Evolutionary conservation across 2,113 vertebrate species (phyloP).

Genomic region (Hippopotamus amphibius): DNA sequence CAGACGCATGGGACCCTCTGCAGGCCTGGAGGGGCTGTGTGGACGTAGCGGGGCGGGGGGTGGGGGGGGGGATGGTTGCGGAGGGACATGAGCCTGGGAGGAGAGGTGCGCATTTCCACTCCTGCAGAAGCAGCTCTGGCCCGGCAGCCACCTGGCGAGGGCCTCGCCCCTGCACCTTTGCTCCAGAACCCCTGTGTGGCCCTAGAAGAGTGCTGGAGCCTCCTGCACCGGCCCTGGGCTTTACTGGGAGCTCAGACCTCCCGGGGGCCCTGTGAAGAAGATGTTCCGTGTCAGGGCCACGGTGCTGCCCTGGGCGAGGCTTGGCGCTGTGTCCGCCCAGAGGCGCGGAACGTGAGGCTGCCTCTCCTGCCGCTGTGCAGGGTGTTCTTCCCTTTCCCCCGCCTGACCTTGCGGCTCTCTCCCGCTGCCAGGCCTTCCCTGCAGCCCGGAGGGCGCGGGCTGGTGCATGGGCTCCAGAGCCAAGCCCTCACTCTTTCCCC

Average conservation of each 20-base stretch:
- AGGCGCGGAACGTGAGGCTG: neutral
- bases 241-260: neutral
- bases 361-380: no score
- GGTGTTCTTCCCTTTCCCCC: no score
- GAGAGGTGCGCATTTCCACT: rapidly evolving
- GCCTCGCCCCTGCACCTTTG: neutral
- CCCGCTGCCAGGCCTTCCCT: neutral
- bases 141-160: rapidly evolving
- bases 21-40: neutral
- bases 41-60: rapidly evolving
- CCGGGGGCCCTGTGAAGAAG: rapidly evolving
- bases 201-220: rapidly evolving
- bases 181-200: rapidly evolving
- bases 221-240: neutral
- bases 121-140: neutral
- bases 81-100: neutral
- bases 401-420: neutral
- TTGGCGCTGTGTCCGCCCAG: neutral
- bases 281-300: rapidly evolving
- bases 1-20: rapidly evolving
- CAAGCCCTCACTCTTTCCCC: neutral
- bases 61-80: no score
- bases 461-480: neutral
- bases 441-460: neutral
- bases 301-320: rapidly evolving